Conservation (phyloP, 2,888 invertebrate genomes). For the Netelia inedita region DNA sequence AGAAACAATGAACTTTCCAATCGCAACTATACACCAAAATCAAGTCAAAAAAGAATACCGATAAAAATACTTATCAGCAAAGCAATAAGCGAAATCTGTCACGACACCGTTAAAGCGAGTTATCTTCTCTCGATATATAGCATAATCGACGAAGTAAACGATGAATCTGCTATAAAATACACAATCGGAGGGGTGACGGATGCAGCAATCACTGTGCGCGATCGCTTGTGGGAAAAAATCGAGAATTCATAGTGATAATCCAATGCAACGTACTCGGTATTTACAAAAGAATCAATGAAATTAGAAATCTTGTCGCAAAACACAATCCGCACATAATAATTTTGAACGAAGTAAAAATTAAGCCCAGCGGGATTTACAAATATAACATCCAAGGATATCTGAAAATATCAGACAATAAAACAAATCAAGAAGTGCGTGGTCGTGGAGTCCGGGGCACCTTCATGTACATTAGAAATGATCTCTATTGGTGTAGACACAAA, state of each 20-base stretch:
- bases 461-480: conserved; percentile 32
- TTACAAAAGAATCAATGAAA: conserved; percentile 14
- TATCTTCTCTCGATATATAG: conserved; percentile 3
- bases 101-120: neutral
- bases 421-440: conserved; percentile 1
- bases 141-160: conserved; percentile 11
- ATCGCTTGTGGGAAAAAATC: neutral
- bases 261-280: conserved; percentile 18
- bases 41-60: neutral
- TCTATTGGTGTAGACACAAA: conserved; percentile 10
- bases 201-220: neutral
- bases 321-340: conserved; percentile 13
- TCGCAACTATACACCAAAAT: neutral
- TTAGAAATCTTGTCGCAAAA: neutral
- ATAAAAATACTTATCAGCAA: conserved; percentile 22
- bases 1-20: neutral
- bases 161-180: conserved; percentile 16
- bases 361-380: conserved; percentile 18
- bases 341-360: conserved; percentile 2
- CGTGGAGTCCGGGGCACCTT: conserved; percentile 19
- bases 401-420: conserved; percentile 37
- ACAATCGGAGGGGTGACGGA: conserved; percentile 6
- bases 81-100: conserved; percentile 28
- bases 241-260: conserved; percentile 14
- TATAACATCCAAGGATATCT: conserved; percentile 38